These are phyloP conservation scores for Hydrotaea cyrtoneurina DNA, from an alignment of 2,888 invertebrate species.

Conservation along the genomic window DNA sequence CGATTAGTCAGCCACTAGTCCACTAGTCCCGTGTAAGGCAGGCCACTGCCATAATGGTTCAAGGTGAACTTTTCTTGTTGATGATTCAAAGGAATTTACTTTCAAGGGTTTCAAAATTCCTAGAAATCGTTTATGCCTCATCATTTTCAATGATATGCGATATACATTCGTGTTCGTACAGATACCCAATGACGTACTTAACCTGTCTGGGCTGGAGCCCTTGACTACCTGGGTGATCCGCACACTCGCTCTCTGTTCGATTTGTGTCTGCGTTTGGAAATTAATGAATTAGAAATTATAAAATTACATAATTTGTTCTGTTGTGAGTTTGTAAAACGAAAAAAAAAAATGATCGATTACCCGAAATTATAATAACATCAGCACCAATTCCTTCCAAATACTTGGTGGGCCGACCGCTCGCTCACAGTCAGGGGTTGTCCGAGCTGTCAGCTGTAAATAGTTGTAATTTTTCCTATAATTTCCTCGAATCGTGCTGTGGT, in stretches of 20 bases:
- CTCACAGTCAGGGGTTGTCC: conserved; percentile 54
- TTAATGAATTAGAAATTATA: conserved; percentile 43
- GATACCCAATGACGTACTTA: conserved; percentile 38
- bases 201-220: conserved; percentile 40
- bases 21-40: no score
- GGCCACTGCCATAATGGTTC: background rate
- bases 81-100: background rate
- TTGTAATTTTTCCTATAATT: conserved; percentile 59
- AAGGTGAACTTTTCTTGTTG: background rate
- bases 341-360: conserved; percentile 60
- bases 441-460: conserved; percentile 63
- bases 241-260: background rate
- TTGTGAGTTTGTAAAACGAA: conserved; percentile 28
- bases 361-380: conserved; percentile 54
- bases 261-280: conserved; percentile 10
- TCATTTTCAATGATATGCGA: conserved; percentile 6
- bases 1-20: background rate
- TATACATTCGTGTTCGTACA: background rate
- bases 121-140: conserved; percentile 9
- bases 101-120: background rate
- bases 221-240: conserved; percentile 58
- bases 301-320: conserved; percentile 61
- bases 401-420: background rate
- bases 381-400: conserved; percentile 22
- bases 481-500: conserved; percentile 26